A percentile compares a stretch with the other conserved stretches of the same genome.
Conservation (phyloP, 2,888 invertebrate species). For the Himalopsyche japonica region DNA sequence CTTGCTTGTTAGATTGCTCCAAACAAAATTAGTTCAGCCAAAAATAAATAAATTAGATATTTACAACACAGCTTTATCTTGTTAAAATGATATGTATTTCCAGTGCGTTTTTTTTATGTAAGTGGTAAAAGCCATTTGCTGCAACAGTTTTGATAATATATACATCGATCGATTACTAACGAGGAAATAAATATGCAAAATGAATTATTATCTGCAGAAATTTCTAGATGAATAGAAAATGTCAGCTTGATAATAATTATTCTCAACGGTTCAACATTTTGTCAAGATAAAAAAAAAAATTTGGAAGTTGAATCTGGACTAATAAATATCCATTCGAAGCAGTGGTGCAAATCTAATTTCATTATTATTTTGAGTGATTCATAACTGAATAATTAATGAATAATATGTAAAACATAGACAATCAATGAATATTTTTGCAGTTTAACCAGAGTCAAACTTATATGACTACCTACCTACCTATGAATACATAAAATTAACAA, state of each 20-base stretch:
- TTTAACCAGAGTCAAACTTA: not conserved
- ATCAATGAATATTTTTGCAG: not conserved
- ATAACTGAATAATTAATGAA: not conserved
- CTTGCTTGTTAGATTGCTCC: slow-evolving; percentile 38
- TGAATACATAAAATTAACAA: not conserved
- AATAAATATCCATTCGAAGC: no score
- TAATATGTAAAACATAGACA: not conserved
- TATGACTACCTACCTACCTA: not conserved
- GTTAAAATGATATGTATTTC: not conserved
- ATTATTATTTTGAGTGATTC: not conserved
- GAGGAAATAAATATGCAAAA: not conserved
- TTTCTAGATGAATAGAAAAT: no score
- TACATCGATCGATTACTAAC: not conserved
- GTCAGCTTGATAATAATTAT: no score
- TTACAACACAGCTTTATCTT: not conserved
- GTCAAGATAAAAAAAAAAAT: not conserved
- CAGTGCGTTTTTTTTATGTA: not conserved
- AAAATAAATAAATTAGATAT: slow-evolving; percentile 9
- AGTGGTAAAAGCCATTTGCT: not conserved
- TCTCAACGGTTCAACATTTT: no score
- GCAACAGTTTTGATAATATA: not conserved
- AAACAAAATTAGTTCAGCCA: slow-evolving; percentile 40
- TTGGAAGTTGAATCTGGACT: no score
- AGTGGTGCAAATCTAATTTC: not conserved
- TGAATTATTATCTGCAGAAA: not conserved